phyloP scores from a whole-genome alignment of 2,888 invertebrate genomes.

The Cenopis cana region DNA sequence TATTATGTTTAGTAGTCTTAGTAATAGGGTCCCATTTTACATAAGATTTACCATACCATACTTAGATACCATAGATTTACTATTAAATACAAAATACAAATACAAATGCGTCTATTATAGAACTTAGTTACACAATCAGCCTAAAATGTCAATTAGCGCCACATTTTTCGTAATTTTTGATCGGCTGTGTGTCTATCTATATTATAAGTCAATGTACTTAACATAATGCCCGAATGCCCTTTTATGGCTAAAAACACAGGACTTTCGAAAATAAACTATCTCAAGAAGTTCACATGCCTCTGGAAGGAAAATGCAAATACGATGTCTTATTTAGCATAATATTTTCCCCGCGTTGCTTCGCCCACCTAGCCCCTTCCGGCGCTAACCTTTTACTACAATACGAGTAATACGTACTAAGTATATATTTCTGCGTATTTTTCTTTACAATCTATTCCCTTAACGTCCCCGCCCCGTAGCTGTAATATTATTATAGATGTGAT shows the following conservation, averaged over 20 bases:
- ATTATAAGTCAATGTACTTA: no score
- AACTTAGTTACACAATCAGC: no score
- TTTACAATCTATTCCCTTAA: slow-evolving; percentile 12
- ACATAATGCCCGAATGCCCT: no score
- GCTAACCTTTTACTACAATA: slow-evolving; percentile 24
- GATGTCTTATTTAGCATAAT: slow-evolving; percentile 26
- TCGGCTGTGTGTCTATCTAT: no score
- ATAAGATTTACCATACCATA: no score
- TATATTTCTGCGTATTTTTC: slow-evolving; percentile 9
- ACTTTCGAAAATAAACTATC: slow-evolving; percentile 13
- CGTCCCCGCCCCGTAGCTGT: neutral
- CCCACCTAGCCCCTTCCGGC: neutral
- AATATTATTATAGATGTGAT: neutral
- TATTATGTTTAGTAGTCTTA: no score
- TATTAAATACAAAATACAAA: no score
- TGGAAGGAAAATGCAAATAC: slow-evolving; percentile 27
- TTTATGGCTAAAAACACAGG: neutral
- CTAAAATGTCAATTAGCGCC: no score
- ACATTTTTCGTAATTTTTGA: no score
- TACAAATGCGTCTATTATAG: no score
- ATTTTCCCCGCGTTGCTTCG: slow-evolving; percentile 10
- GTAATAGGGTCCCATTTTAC: no score
- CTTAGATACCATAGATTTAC: no score
- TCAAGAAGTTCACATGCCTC: slow-evolving; percentile 6
- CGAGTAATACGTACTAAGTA: neutral